Evolutionary conservation across 2,113 vertebrate genomes (phyloP).

Genomic region (Anthoscopus minutus): DNA sequence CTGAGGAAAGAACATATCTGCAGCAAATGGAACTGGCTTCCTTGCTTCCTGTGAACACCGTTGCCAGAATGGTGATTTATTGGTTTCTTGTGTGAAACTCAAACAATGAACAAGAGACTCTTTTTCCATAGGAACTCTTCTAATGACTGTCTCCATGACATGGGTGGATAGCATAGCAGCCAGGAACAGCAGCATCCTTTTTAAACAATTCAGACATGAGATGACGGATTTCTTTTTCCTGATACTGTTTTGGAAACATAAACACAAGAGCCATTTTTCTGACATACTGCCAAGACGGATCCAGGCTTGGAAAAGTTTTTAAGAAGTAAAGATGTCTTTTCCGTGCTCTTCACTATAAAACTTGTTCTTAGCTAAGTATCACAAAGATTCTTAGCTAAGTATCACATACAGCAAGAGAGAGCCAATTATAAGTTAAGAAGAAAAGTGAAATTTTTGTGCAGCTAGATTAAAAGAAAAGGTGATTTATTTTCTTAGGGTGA

Average conservation of each 20-base stretch:
- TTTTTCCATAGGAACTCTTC: slow-evolving; percentile 17
- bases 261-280: background rate
- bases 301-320: background rate
- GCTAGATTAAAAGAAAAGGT: background rate
- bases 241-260: background rate
- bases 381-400: background rate
- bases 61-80: background rate
- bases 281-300: background rate
- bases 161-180: background rate
- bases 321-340: background rate
- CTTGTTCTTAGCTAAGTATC: background rate
- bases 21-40: background rate
- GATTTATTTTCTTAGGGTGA: background rate
- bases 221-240: background rate
- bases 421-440: slow-evolving; percentile 37
- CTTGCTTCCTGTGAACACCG: background rate
- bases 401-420: background rate
- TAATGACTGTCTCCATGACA: background rate
- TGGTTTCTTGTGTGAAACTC: background rate
- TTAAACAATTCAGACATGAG: background rate
- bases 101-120: background rate
- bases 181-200: background rate
- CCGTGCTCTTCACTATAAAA: background rate
- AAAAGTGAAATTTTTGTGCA: slow-evolving; percentile 10
- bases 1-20: background rate